Percentiles rank a stretch among this genome's conserved stretches.
These are phyloP conservation scores for Seladonia tumulorum DNA, from an alignment of 2,888 invertebrate species.

Conservation along the genomic window DNA sequence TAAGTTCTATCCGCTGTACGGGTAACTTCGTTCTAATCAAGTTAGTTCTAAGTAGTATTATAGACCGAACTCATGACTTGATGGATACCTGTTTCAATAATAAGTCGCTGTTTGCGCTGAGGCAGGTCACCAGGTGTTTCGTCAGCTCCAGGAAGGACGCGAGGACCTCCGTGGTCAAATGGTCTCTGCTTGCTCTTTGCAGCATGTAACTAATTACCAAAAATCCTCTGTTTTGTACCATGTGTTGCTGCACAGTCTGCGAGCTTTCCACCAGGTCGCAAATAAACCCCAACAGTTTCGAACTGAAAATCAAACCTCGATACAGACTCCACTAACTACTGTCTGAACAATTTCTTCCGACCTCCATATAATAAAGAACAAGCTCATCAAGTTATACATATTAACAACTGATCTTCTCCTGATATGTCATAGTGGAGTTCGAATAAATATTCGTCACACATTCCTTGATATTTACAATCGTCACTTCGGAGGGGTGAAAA, in stretches of 20 bases:
- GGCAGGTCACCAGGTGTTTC: conserved; percentile 96
- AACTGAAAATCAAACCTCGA: conserved; percentile 85
- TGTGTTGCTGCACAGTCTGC: conserved; percentile 99
- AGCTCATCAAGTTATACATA: too few species aligned
- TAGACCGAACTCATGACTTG: conserved; percentile 41
- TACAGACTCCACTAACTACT: neutral
- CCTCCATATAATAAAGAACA: neutral
- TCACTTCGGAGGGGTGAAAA: too few species aligned
- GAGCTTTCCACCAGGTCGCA: conserved; percentile 98
- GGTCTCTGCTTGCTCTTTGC: conserved; percentile 96
- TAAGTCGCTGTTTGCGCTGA: conserved; percentile 96
- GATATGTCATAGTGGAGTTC: too few species aligned
- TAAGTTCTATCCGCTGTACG: conserved; percentile 4
- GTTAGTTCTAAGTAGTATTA: conserved; percentile 40
- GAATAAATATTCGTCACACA: too few species aligned
- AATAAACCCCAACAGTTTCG: conserved; percentile 97
- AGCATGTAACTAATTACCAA: conserved; percentile 99
- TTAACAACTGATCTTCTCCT: too few species aligned
- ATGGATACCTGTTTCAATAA: conserved; percentile 93
- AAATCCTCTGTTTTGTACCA: conserved; percentile 99
- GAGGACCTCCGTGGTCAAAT: conserved; percentile 96
- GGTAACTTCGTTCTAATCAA: conserved; percentile 16
- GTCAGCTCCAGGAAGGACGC: conserved; percentile 96
- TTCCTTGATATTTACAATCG: too few species aligned
- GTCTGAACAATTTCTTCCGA: neutral